These are phyloP conservation scores for Drosophila athabasca DNA, from an alignment of 1,140 invertebrate genomes.

Conservation along the genomic window DNA sequence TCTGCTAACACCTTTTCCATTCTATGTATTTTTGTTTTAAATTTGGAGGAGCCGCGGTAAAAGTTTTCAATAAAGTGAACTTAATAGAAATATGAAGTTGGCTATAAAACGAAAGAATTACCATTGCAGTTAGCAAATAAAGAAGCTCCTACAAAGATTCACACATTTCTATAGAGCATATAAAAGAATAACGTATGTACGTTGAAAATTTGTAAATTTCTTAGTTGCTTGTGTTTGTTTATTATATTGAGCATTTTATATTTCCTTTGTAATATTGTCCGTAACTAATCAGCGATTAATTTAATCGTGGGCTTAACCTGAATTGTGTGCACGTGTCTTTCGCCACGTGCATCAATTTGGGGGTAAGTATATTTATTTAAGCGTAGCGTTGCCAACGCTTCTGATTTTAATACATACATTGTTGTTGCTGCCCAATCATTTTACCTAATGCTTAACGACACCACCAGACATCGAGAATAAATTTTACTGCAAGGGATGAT, in stretches of 20 bases:
- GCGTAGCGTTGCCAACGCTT: slow-evolving; percentile 67
- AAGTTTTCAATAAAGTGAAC: no score
- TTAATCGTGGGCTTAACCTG: slow-evolving; percentile 82
- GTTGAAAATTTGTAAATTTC: slow-evolving; percentile 5
- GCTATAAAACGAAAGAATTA: no score
- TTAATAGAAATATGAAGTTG: no score
- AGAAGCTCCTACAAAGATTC: no score
- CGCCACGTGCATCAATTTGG: slow-evolving; percentile 70
- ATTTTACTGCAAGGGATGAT: slow-evolving; percentile 65
- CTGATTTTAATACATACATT: slow-evolving; percentile 66
- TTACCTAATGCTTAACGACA: slow-evolving; percentile 76
- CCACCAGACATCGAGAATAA: slow-evolving; percentile 63
- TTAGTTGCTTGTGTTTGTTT: slow-evolving; percentile 33
- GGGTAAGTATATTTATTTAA: slow-evolving; percentile 69
- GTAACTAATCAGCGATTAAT: slow-evolving; percentile 83
- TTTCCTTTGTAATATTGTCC: slow-evolving; percentile 65
- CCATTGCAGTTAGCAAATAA: no score
- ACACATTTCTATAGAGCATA: no score
- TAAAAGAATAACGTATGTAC: not conserved
- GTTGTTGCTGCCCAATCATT: slow-evolving; percentile 69
- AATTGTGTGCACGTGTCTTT: slow-evolving; percentile 76
- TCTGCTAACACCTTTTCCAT: no score
- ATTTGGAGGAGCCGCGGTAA: no score
- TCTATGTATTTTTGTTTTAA: no score
- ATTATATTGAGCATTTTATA: slow-evolving; percentile 42